Base-by-base conservation (phyloP, 2,888 invertebrate genomes). In the Trypoxylon attenuatum region DNA sequence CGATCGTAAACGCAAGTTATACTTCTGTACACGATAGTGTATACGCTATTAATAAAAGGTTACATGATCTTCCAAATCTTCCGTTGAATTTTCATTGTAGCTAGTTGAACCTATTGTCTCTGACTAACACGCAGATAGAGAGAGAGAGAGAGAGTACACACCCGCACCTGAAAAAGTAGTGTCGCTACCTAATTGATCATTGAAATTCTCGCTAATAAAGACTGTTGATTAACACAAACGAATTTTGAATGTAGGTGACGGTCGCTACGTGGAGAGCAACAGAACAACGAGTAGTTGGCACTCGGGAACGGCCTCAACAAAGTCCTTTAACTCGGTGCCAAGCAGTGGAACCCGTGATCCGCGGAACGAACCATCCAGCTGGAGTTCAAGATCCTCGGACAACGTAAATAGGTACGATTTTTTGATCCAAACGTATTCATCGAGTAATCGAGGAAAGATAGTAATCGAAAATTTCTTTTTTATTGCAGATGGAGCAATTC, bases 371-470 rank as follows among this genome's bases (percentile, higher is more conserved):
- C 82, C 83, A 45, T 82, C 86, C 8, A 71, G 76, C 25, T 87
- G 87, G 87, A 87, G 84, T 63, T 82, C 83, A 39, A 82, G 87
- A 58, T 84, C 86, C 1, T 86, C 87, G 4, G 87, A 87, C 27
- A 82, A 77, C 51, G 84, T 84, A 0, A 85, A 84, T 58, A 85
- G 86, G 86, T 85, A 71, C 16, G 19, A 57, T 19, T n/a, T 19
- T 54, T 29, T 43, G 15, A 51, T 18, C 6, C 22, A n/a, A 23
- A 2, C 15, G 16, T 46, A 10, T 1, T 27, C 16, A 10, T n/a
- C 29, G 2, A 15, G 5, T 10, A 19, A 33, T 2, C 4, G 22
- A 33, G n/a, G n/a, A 5, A 29, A 2, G 19, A 47, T n/a, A n/a
- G n/a, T 18, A 2, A 19, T 18, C 10, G 5, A 47, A 29, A n/a